Evolutionary conservation across 1,140 invertebrate species (phyloP).

Genomic region (Myzus persicae): DNA sequence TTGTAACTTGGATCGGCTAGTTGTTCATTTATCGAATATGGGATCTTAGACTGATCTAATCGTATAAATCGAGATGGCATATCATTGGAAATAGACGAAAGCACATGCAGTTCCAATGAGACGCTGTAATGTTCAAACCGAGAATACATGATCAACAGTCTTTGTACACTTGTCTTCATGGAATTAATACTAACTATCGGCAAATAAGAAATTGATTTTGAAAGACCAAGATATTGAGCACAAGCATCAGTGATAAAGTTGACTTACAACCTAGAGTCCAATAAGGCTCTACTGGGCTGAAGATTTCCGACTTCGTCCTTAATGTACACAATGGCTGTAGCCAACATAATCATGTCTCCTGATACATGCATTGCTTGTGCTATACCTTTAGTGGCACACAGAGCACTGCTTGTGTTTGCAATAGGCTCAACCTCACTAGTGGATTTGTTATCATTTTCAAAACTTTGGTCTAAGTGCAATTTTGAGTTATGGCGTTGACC

Average conservation of each 20-base stretch:
- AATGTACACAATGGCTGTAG: not conserved
- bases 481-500: not conserved
- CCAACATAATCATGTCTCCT: not conserved
- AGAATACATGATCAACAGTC: not conserved
- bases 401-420: too few relatives aligned
- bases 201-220: not conserved
- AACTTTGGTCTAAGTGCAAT: not conserved
- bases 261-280: not conserved
- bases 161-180: not conserved
- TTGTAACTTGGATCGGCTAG: too few relatives aligned
- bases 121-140: too few relatives aligned
- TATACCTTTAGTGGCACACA: too few relatives aligned
- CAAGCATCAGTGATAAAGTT: not conserved
- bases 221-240: not conserved
- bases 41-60: too few relatives aligned
- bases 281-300: not conserved
- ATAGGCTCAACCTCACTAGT: not conserved
- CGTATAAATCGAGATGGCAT: too few relatives aligned
- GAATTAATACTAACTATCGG: not conserved
- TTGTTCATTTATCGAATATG: too few relatives aligned
- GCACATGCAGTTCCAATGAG: too few relatives aligned
- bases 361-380: not conserved
- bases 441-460: not conserved
- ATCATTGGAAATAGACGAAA: too few relatives aligned
- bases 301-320: not conserved